Evolutionary conservation across 2,113 vertebrate species (phyloP), one percentile per base, ranked within the genome.

Genomic region (Proteles cristata): DNA sequence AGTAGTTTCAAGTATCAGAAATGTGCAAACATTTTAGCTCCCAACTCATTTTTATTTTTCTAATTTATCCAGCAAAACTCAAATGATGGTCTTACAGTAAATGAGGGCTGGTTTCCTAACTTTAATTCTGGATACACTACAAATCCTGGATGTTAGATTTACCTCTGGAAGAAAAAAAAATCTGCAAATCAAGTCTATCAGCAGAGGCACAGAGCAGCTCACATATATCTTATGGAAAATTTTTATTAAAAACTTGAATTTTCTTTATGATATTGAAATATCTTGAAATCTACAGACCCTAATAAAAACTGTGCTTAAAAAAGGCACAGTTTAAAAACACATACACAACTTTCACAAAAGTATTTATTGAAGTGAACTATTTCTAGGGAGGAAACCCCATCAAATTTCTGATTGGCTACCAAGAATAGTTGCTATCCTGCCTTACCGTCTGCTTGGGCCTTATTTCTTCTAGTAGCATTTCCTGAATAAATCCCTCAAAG

Each of bases 41-140:
- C 35, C 39, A 8, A 28, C 2, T 94, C 39, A 68, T 83, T 84
- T 94, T 95, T 48, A 77, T 85, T 97, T 74, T 73, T 82, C 66
- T 77, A 61, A 90, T 61, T 90, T 71, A 88, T 55, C 1, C 4
- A 53, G 66, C 39, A 79, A 79, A 96, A 77, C 80, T 77, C 6
- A 88, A 82, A 66, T 43, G 31, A 25, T 88, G 50, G 65, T 2
- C 6, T 83, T 74, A 6, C 2, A 58, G 45, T 91, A 84, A 94
- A 77, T 50, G 96, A 85, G 16, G 4, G 7, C 5, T 28, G 50
- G 28, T 74, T 83, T 94, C 69, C 26, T 74, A 39, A 82, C 4
- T 63, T 14, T 74, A 39, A 82, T 3, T 63, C 17, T 68, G 28
- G 23, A 63, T n/a, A 68, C 2, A 7, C 15, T 43, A 61, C 3